A percentile compares a stretch with the other conserved stretches of the same genome.
Conservation (phyloP, 2,797 vertebrate genomes). For the Loriculus beryllinus region DNA sequence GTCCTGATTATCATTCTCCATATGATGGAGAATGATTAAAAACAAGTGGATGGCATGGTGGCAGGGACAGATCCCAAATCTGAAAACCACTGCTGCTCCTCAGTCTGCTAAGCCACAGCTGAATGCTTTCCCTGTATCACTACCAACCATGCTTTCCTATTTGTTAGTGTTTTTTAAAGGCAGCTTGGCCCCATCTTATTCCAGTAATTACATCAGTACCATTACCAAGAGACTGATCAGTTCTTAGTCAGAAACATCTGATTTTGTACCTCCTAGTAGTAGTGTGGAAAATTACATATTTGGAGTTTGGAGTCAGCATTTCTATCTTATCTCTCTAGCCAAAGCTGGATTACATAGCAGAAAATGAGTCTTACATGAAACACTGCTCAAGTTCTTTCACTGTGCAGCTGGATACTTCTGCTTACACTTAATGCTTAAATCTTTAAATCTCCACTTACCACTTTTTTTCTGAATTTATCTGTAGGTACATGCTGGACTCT, state of each 20-base stretch:
- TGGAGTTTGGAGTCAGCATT: neutral
- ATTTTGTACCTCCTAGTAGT: neutral
- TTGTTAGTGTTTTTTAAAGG: neutral
- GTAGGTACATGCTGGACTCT: neutral
- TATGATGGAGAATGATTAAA: neutral
- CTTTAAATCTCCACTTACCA: neutral
- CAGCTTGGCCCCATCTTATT: neutral
- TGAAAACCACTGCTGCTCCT: neutral
- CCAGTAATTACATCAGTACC: neutral
- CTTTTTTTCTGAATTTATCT: neutral
- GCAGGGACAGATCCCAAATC: neutral
- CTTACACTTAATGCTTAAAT: neutral
- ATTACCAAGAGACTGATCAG: neutral
- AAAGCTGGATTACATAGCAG: neutral
- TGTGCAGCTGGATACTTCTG: neutral
- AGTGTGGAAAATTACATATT: neutral
- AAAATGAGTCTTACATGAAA: neutral
- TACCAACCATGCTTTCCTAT: neutral
- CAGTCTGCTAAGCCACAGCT: neutral
- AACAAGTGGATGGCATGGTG: neutral
- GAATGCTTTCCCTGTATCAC: neutral
- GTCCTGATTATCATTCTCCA: neutral
- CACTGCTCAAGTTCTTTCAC: neutral
- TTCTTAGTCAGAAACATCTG: neutral
- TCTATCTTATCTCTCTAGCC: neutral